These are phyloP conservation scores for Phoxinus dragarum DNA, from an alignment of 2,797 vertebrate genomes.

Conservation along the genomic window DNA sequence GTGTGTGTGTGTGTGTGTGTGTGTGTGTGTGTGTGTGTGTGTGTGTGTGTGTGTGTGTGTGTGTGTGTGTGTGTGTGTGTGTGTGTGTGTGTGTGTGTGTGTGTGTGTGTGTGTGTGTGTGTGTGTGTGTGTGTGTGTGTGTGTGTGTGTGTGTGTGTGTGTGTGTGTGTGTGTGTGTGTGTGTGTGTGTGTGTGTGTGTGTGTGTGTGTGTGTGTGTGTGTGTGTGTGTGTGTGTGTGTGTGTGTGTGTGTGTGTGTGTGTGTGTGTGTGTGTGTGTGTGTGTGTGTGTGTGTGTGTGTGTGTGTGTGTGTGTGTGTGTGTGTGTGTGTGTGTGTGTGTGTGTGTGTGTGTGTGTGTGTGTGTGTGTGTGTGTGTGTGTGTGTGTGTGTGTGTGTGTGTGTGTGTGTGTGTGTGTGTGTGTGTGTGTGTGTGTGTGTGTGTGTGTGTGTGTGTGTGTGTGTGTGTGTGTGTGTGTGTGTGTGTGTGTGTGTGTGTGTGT, in stretches of 20 bases:
- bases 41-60: conserved; percentile 30
- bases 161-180: conserved; percentile 30
- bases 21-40: conserved; percentile 30
- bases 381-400: conserved; percentile 30
- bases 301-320: conserved; percentile 30
- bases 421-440: conserved; percentile 30
- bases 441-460: conserved; percentile 30
- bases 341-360: conserved; percentile 30
- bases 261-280: conserved; percentile 30
- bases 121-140: conserved; percentile 30
- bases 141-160: conserved; percentile 30
- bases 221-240: conserved; percentile 30
- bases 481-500: conserved; percentile 36
- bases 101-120: conserved; percentile 30
- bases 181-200: conserved; percentile 30
- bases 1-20: conserved; percentile 30
- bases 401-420: conserved; percentile 30
- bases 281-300: conserved; percentile 30
- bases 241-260: conserved; percentile 30
- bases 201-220: conserved; percentile 30
- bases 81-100: conserved; percentile 30
- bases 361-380: conserved; percentile 30
- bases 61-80: conserved; percentile 30
- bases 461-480: conserved; percentile 31
- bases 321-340: conserved; percentile 30